phyloP scores from a whole-genome alignment of 2,888 invertebrate species.

The Phoenoteleia sp. region DNA sequence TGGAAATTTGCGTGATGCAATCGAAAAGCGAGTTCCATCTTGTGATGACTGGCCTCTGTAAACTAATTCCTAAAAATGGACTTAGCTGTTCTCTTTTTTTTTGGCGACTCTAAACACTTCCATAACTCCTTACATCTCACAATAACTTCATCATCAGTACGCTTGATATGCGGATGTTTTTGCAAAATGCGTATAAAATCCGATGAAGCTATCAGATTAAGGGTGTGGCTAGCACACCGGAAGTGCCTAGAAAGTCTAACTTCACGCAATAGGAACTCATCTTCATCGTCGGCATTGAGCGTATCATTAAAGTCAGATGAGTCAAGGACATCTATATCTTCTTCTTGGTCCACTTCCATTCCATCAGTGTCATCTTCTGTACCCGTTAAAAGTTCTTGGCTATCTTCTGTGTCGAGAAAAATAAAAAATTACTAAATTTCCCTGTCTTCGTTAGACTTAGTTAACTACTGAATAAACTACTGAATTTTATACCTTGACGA shows the following conservation, averaged over 20 bases:
- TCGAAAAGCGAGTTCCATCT: constrained; percentile 2
- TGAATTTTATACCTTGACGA: background rate
- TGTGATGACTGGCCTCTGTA: background rate
- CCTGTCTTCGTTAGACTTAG: too few relatives aligned
- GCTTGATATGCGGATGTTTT: background rate
- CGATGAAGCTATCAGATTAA: background rate
- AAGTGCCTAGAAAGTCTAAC: background rate
- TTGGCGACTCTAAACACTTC: background rate
- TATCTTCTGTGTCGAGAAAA: too few relatives aligned
- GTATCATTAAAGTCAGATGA: too few relatives aligned
- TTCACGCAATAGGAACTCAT: too few relatives aligned
- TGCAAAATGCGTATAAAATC: background rate
- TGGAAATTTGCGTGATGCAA: background rate
- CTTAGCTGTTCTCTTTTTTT: background rate
- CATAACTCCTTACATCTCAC: background rate
- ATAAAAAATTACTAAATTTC: too few relatives aligned
- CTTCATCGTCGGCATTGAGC: too few relatives aligned
- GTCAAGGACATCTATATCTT: too few relatives aligned
- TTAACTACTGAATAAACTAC: background rate
- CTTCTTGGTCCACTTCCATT: too few relatives aligned
- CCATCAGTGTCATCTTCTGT: too few relatives aligned
- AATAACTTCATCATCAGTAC: background rate
- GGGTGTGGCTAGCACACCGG: background rate
- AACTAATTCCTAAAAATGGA: background rate
- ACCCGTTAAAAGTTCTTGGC: too few relatives aligned